A percentile compares a stretch with the other conserved stretches of the same genome.
Conservation (phyloP, 2,888 invertebrate species). For the Pyrochroa serraticornis region DNA sequence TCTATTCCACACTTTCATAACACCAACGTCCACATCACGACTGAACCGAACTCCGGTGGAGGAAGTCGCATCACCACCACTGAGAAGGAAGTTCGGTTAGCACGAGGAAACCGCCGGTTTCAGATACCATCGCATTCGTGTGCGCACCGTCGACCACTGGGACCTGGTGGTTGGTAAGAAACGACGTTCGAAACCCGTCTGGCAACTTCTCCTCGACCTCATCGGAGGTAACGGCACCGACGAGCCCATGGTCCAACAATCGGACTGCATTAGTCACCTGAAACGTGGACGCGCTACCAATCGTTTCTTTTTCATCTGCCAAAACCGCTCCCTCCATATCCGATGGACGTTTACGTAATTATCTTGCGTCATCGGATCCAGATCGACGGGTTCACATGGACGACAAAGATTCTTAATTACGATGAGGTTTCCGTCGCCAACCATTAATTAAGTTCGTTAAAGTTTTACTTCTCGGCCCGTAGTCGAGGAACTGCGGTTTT, state of each 20-base stretch:
- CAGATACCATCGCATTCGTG: conserved; percentile 26
- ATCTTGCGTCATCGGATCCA: too few relatives aligned
- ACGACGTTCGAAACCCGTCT: conserved; percentile 41
- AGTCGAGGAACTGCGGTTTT: too few relatives aligned
- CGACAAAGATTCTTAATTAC: too few relatives aligned
- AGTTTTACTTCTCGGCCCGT: too few relatives aligned
- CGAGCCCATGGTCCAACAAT: conserved; percentile 34
- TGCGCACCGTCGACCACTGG: conserved; percentile 6
- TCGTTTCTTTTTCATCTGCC: not conserved
- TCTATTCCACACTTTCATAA: conserved; percentile 37
- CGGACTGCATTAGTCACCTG: conserved; percentile 36
- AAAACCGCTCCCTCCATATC: not conserved
- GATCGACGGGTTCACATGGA: too few relatives aligned
- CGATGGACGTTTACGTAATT: too few relatives aligned
- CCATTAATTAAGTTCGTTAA: too few relatives aligned
- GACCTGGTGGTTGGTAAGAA: conserved; percentile 25
- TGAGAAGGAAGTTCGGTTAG: conserved; percentile 27
- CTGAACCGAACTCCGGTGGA: conserved; percentile 1
- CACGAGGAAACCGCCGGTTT: conserved; percentile 18
- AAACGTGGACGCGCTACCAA: not conserved
- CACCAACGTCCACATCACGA: conserved; percentile 20
- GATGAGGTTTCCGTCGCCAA: too few relatives aligned
- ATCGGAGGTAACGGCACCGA: conserved; percentile 40
- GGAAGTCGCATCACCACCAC: too few relatives aligned
- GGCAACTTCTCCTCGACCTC: conserved; percentile 42